phyloP scores from a whole-genome alignment of 2,113 vertebrate genomes.

The Catagonus wagneri region DNA sequence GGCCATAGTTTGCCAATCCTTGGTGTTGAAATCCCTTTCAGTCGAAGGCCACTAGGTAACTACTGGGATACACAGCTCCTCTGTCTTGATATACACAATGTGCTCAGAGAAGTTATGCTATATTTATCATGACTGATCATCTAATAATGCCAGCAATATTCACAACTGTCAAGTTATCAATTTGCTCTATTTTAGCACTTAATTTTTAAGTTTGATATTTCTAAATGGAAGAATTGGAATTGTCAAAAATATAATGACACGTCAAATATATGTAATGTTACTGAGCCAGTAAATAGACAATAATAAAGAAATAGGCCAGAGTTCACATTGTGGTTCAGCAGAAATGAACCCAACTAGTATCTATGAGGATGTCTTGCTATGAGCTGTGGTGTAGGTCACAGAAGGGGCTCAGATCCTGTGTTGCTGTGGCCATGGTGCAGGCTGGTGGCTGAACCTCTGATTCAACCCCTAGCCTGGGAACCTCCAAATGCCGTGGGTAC shows the following conservation, averaged over 20 bases:
- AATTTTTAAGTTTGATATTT: not conserved
- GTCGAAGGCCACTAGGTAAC: not conserved
- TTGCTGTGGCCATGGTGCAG: no score
- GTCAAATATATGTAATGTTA: slow-evolving; percentile 10
- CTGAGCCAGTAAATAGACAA: slow-evolving; percentile 16
- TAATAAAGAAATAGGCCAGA: not conserved
- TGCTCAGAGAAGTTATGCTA: not conserved
- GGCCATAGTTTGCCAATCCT: not conserved
- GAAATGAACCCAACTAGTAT: no score
- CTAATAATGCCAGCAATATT: not conserved
- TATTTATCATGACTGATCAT: not conserved
- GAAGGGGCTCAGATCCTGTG: no score
- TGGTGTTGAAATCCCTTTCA: not conserved
- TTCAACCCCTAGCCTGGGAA: no score
- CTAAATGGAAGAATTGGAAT: not conserved
- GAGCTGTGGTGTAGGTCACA: no score
- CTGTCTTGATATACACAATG: accelerated
- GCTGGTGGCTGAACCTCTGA: no score
- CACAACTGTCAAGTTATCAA: not conserved
- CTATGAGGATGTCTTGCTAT: no score
- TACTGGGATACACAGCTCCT: not conserved
- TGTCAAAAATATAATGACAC: not conserved
- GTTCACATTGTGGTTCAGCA: not conserved
- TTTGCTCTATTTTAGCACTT: not conserved
- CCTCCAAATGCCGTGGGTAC: no score